Evolutionary conservation across 2,888 invertebrate species (phyloP).

Genomic region (Lasioglossum marginatum): DNA sequence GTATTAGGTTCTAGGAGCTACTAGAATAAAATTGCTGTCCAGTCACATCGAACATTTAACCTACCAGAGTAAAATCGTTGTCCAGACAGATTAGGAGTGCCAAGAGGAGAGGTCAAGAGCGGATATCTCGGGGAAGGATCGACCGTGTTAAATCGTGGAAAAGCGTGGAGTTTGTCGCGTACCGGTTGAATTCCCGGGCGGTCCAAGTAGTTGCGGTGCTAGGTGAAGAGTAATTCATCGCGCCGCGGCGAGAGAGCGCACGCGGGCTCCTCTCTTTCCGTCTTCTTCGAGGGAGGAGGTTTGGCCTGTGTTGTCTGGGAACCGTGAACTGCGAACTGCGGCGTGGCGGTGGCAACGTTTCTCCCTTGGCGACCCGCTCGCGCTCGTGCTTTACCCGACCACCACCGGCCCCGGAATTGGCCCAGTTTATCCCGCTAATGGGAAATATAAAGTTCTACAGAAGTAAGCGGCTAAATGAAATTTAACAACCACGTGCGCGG

Average conservation of each 20-base stretch:
- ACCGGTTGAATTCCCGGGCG: slow-evolving; percentile 7
- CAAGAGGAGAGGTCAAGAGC: neutral
- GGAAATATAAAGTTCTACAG: slow-evolving; percentile 81
- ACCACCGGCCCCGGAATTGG: slow-evolving; percentile 70
- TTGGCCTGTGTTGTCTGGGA: neutral
- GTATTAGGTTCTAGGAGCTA: too few species aligned
- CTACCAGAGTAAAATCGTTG: neutral
- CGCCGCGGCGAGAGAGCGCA: neutral
- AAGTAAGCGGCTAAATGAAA: slow-evolving; percentile 81
- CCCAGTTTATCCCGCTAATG: slow-evolving; percentile 82
- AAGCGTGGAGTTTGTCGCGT: slow-evolving; percentile 12
- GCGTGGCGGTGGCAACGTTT: neutral
- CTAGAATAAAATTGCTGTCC: too few species aligned
- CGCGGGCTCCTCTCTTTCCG: neutral
- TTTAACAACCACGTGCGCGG: slow-evolving; percentile 72
- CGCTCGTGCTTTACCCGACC: neutral
- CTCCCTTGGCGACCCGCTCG: slow-evolving; percentile 13
- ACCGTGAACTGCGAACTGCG: neutral
- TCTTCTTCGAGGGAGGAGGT: slow-evolving; percentile 10
- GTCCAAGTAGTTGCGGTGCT: neutral
- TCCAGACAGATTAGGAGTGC: neutral
- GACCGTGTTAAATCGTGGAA: neutral
- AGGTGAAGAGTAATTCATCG: slow-evolving; percentile 10
- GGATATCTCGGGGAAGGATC: neutral
- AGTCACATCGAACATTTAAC: too few species aligned